Base-by-base conservation (phyloP, 1,140 invertebrate genomes). In the Dendroctonus ponderosae region DNA sequence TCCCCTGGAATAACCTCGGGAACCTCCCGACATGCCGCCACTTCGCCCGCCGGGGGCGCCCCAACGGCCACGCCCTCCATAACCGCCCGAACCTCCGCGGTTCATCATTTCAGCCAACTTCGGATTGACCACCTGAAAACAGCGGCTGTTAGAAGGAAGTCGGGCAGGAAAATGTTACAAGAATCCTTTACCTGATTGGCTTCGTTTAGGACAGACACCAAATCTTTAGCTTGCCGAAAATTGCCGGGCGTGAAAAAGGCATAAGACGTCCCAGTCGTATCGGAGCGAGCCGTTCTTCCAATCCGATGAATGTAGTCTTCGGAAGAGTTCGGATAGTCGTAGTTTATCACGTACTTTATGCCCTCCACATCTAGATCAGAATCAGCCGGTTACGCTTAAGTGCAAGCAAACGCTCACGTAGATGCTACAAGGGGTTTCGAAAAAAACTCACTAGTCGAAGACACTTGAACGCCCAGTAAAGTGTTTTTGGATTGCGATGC, bases 301-400 rank as follows among this genome's bases (percentile, higher is more conserved):
- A 99, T 99, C 71, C 97, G 99, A 82, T 99, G 97, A 75, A 99
- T 96, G 79, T 99, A 99, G 82, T 99, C 97, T 82, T 99, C 97
- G 66, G 94, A 96, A 67, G 93, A 94, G 78, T 93, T 94, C 54
- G 97, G 97, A 82, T 98, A 99, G 82, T 99, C 97, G 85, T 92
- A 99, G 83, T 99, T 99, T 79, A 99, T 96, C 62, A 99, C 97
- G 86, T 93, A 98, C 82, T 97, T 98, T 68, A 99, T 96, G 80
- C 98, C 97, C 82, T 97, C 94, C 74, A 99, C 97, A 89, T 99
- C 97, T 98, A 83, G 54, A 69, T 56, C 7, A 50, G 14, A 43
- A 26, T 26, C 1, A 26, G 26, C 26, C 26, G 26, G 26, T 26
- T 26, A 26, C 26, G 26, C 26, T 2, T 26, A 26, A 26, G 26